Evolutionary conservation across 2,113 vertebrate genomes (phyloP), one percentile per base, ranked within the genome.

Genomic region (Heliornis fulica): DNA sequence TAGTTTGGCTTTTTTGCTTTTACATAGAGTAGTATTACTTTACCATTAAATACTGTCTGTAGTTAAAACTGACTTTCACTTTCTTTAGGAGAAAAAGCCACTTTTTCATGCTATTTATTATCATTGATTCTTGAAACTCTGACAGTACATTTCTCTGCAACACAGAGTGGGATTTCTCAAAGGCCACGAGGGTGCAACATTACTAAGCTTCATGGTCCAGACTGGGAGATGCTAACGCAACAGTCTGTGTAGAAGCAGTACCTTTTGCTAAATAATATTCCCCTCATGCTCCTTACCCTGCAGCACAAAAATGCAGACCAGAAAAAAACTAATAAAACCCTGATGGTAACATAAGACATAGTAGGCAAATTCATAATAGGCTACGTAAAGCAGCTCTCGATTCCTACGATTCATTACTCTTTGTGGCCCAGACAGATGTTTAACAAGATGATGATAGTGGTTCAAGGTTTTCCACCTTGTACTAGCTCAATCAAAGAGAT

Each of bases 291-390:
- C 19, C 66, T 66, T 60, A 31, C 48, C 22, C 51, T 54, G 11
- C 19, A 38, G 43, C 29, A 65, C 34, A 48, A 48, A 40, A 53
- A 53, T 5, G 19, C 59, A 76, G 38, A 70, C 6, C 25, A 70
- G 50, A 46, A 81, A 21, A 81, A 21, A 70, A 46, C 4, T 13
- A 59, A 48, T 45, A 45, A 80, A 85, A 25, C 9, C 19, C 36
- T 0, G 1, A 26, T 4, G 13, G 56, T 31, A 13, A 63, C 56
- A 51, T 4, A 56, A 29, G 38, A 36, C 7, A 22, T 2, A 25
- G 48, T 2, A 48, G 31, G 17, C 14, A 70, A 80, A 53, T 45
- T 59, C 50, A 41, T 53, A 12, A 34, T 2, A 38, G 28, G 8
- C 56, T 38, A 22, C 3, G 4, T 40, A 61, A 59, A 17, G 9